phyloP scores from a whole-genome alignment of 2,113 vertebrate genomes.

The Saccopteryx bilineata region DNA sequence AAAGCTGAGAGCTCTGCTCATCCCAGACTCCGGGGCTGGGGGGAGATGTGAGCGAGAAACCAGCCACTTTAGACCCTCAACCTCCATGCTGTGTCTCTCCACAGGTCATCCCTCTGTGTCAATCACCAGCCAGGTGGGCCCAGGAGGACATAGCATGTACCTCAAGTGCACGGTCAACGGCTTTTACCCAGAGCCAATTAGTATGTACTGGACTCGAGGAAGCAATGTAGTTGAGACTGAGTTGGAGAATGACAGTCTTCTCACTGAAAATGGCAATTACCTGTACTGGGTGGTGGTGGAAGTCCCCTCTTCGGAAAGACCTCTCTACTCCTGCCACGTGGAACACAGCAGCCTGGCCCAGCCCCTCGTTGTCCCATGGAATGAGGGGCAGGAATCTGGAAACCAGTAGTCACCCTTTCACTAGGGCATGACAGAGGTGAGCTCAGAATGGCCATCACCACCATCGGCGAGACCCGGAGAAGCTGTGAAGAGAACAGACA shows the following conservation, averaged over 20 bases:
- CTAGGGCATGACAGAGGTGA: rapidly evolving
- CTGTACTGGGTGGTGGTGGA: conserved; percentile 20
- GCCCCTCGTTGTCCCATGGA: neutral
- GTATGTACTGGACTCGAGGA: conserved; percentile 30
- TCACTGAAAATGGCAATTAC: conserved; percentile 65
- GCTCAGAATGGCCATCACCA: rapidly evolving
- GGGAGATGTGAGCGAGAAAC: neutral
- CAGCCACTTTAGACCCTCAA: neutral
- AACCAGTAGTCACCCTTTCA: neutral
- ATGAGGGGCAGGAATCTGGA: neutral
- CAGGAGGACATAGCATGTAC: neutral
- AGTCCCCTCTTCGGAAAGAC: neutral
- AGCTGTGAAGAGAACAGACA: too few species aligned
- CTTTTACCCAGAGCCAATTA: conserved; percentile 69
- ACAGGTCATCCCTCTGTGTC: conserved; percentile 64
- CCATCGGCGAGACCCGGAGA: neutral
- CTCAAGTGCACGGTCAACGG: conserved; percentile 63
- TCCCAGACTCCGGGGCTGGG: neutral
- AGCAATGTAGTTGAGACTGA: neutral
- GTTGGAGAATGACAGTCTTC: neutral
- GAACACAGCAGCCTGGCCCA: conserved; percentile 48
- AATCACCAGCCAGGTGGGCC: neutral
- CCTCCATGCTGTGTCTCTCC: neutral
- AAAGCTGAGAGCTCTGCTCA: neutral
- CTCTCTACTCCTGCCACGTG: neutral